Conservation (phyloP, 2,113 vertebrate genomes). For the Piaya cayana region DNA sequence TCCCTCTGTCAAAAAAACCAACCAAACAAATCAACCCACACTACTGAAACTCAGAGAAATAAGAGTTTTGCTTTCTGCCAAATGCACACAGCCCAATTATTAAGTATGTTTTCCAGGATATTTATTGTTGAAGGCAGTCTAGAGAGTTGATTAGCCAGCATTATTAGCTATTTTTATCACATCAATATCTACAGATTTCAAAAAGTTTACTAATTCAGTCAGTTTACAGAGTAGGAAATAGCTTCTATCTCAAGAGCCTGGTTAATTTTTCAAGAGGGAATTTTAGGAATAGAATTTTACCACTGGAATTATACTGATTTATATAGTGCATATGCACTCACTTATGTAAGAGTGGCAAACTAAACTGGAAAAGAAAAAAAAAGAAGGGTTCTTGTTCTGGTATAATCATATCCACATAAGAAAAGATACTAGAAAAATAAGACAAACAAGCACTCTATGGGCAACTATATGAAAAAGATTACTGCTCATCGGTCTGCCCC, state of each 20-base stretch:
- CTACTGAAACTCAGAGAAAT: not conserved
- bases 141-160: not conserved
- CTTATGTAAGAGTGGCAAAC: not conserved
- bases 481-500: slow-evolving; percentile 7
- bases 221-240: not conserved
- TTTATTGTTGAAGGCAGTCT: not conserved
- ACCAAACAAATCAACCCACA: not conserved
- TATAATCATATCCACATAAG: not conserved
- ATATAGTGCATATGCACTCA: not conserved
- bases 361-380: not conserved
- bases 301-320: not conserved
- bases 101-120: not conserved
- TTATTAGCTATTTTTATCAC: not conserved
- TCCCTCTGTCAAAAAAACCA: too few species aligned
- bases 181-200: not conserved
- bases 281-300: not conserved
- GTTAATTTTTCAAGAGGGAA: not conserved
- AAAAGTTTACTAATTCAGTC: not conserved
- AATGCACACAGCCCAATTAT: not conserved
- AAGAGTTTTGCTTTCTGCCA: not conserved
- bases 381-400: not conserved
- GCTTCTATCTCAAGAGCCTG: not conserved
- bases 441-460: not conserved
- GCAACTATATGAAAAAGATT: not conserved
- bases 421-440: not conserved